Evolutionary conservation across 2,113 vertebrate genomes (phyloP), one percentile per base, ranked within the genome.

Genomic region (Campylorhamphus procurvoides): DNA sequence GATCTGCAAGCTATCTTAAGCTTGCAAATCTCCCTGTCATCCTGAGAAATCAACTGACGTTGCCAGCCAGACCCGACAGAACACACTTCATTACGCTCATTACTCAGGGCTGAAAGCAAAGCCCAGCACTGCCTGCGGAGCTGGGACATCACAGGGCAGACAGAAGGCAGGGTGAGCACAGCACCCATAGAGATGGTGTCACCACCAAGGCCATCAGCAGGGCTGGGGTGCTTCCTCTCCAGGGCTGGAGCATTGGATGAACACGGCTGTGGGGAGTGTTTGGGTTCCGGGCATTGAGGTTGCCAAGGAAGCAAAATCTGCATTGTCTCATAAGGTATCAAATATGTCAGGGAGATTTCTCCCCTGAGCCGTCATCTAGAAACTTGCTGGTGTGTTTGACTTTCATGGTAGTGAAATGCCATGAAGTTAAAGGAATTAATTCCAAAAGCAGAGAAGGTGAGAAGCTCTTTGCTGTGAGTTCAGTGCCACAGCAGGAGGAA

Each of bases 181-280:
- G 71, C 33, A 11, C 44, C 20, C 2, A 0, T 5, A 18, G 50
- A 24, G 42, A n/a, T 0, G 0, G 53, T 52, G 53, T 25, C 85
- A 52, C 49, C 18, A 1, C 55, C 56, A 13, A 7, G 58, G 63
- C 28, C 9, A 42, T 5, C 31, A 28, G 31, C 55, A 68, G 82
- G 52, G 47, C 87, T 24, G 47, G 33, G 82, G 37, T 47, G 6
- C 35, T 28, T 40, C 64, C n/a, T 24, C 67, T 71, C 37, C 78
- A 7, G 67, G 56, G 82, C 63, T 44, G 71, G 5, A 42, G 53
- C 20, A 0, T 16, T 6, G 31, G 50, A 11, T 16, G 35, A 18
- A 33, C 0, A 0, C 2, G 27, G 25, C 55, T 0, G 0, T 11
- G 40, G 40, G 2, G 23, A 27, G n/a, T 0, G 7, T 31, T 68